Conservation (phyloP, 2,888 invertebrate genomes). For the Trissolcus japonicus region DNA sequence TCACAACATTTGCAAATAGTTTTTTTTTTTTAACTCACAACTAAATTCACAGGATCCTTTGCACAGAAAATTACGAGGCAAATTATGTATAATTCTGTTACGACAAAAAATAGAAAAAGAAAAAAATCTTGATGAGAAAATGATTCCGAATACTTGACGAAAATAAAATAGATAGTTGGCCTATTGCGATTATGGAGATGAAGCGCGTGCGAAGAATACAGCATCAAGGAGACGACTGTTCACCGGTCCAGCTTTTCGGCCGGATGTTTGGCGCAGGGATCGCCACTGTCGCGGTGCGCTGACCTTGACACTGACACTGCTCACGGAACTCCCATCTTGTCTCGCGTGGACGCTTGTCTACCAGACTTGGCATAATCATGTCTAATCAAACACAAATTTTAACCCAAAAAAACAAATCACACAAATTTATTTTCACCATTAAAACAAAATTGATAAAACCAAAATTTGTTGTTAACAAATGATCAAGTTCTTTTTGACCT, state of each 20-base stretch:
- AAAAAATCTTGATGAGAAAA: no score
- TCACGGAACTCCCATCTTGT: slow-evolving; percentile 37
- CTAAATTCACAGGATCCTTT: no score
- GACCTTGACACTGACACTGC: slow-evolving; percentile 76
- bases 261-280: slow-evolving; percentile 31
- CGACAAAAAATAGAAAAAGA: no score
- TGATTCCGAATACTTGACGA: slow-evolving; percentile 15
- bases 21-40: no score
- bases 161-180: slow-evolving; percentile 39
- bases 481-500: no score
- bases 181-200: slow-evolving; percentile 21
- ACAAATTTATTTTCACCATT: no score
- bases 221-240: slow-evolving; percentile 59
- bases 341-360: not conserved
- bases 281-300: slow-evolving; percentile 66
- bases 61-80: no score
- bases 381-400: not conserved
- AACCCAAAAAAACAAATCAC: no score
- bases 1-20: no score
- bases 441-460: no score
- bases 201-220: slow-evolving; percentile 59
- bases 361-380: slow-evolving; percentile 26
- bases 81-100: no score
- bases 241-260: slow-evolving; percentile 33
- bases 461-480: no score